Conservation (phyloP, 2,113 vertebrate genomes). For the Dicrurus megarhynchus region DNA sequence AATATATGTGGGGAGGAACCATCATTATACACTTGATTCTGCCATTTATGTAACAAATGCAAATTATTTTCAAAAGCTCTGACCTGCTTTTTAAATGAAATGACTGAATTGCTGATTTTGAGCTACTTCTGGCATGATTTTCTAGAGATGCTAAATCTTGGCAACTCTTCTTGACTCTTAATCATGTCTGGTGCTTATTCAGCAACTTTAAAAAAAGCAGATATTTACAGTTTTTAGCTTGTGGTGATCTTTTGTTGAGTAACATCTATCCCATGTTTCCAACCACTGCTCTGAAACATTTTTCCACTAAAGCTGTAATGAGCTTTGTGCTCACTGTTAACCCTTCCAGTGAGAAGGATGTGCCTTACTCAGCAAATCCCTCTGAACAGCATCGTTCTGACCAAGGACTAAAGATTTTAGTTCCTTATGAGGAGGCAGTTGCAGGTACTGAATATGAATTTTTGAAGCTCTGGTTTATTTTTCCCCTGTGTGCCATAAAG, state of each 20-base stretch:
- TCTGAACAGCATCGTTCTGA: not conserved
- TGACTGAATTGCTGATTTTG: not conserved
- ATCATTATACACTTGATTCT: not conserved
- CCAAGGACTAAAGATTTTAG: not conserved
- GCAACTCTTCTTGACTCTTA: not conserved
- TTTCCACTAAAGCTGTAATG: not conserved
- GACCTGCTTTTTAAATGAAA: not conserved
- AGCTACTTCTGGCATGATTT: not conserved
- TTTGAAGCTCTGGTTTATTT: conserved; percentile 15
- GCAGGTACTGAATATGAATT: not conserved
- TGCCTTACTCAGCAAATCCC: not conserved
- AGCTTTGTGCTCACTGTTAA: not conserved
- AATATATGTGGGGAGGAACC: not conserved
- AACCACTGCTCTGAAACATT: not conserved
- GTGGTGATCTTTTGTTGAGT: not conserved
- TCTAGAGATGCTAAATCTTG: not conserved
- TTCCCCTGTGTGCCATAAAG: not conserved
- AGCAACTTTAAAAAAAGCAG: not conserved
- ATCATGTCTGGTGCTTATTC: not conserved
- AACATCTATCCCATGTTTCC: not conserved
- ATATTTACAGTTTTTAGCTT: not conserved
- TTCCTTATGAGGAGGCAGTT: not conserved
- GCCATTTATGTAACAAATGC: not conserved
- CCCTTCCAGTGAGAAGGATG: not conserved
- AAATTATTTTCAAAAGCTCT: not conserved